Evolutionary conservation across 2,113 vertebrate species (phyloP), one percentile per base, ranked within the genome.

Genomic region (Dicerorhinus sumatrensis): DNA sequence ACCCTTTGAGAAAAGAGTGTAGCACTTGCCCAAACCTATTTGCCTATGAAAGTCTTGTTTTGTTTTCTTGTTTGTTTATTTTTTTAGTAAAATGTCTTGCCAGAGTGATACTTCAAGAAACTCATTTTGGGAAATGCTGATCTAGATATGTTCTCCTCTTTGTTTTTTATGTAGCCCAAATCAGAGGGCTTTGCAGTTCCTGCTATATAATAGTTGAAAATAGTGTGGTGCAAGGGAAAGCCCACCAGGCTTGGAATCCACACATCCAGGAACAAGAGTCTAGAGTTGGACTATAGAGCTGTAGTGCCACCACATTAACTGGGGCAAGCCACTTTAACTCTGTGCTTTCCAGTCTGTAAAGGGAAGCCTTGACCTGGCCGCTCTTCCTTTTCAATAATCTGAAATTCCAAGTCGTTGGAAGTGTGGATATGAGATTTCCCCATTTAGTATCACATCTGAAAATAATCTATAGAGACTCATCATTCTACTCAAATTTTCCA

Each of bases 1-100:
- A 39, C 51, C n/a, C 27, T 92, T 67, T 81, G 39, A 77, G n/a
- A 97, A 93, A 72, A 9, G 58, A 85, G 72, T 62, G n/a, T 89
- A 93, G 36, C 77, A 63, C 88, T 91, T 93, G 17, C 67, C 20
- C 77, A 89, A 58, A 82, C 2, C 4, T 79, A 31, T 73, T 97
- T 96, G 83, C 54, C 27, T 69, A 14, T 72, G 42, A 42, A 89
- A 92, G 23, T 36, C 16, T 82, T 90, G 39, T 72, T 96, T 82
- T 81, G 8, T 36, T 88, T 92, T 67, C 58, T 86, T 70, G 3
- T 81, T 86, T 95, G 31, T 92, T 58, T 31, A 67, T 4, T 86
- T 36, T 54, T 54, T 75, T 48, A 80, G 5, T 42, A n/a, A 85
- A 46, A 0, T 39, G 8, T 75, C 58, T 80, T 94, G 65, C 33